phyloP scores from a whole-genome alignment of 2,797 vertebrate genomes.

The Peromyscus aztecus region DNA sequence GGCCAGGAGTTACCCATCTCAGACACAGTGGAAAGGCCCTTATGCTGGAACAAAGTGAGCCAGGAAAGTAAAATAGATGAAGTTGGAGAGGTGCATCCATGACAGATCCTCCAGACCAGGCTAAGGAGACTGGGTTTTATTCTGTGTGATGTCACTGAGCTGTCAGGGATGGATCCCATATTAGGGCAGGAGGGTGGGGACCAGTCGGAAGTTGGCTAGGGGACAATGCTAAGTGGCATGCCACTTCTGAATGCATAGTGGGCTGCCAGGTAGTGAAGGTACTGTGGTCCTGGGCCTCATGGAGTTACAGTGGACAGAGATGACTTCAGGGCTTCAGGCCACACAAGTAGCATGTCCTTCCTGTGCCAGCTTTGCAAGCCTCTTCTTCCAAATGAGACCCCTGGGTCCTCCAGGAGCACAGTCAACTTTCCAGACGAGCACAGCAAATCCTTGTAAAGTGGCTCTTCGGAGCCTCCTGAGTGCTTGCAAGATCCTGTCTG shows the following conservation, averaged over 20 bases:
- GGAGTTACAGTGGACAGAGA: background rate
- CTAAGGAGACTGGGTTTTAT: background rate
- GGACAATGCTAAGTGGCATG: background rate
- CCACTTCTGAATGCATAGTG: background rate
- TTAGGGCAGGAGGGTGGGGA: background rate
- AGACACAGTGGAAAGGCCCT: background rate
- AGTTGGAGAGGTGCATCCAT: background rate
- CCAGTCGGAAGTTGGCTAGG: background rate
- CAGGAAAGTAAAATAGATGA: background rate
- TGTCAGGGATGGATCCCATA: background rate
- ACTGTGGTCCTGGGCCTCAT: background rate
- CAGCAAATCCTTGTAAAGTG: background rate
- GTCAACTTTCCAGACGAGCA: background rate
- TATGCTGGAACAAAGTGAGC: background rate
- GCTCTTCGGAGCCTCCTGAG: background rate
- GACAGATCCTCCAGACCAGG: background rate
- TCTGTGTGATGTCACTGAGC: background rate
- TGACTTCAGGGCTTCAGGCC: background rate
- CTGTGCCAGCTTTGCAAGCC: background rate
- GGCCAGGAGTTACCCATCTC: background rate
- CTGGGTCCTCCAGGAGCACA: background rate
- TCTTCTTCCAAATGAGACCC: background rate
- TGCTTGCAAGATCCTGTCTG: no score
- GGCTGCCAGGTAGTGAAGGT: background rate
- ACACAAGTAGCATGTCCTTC: rapidly evolving